Conservation (phyloP, 1,140 invertebrate genomes). For the Drosophila nigromelanica region DNA sequence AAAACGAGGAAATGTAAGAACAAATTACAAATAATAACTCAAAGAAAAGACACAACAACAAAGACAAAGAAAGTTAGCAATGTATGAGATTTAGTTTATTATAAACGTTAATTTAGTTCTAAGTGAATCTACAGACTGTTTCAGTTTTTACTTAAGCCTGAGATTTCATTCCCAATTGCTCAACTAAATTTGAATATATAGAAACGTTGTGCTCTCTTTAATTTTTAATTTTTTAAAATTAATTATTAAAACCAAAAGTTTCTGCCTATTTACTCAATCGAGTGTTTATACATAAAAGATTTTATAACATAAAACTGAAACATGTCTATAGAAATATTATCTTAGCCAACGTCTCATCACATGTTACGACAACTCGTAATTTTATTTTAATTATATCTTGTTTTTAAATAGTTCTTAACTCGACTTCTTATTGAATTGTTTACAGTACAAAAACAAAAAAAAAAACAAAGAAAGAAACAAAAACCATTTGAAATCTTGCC, state of each 20-base stretch:
- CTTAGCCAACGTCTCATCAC: slow-evolving; percentile 56
- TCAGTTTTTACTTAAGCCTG: neutral
- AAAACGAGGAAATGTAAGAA: slow-evolving; percentile 20
- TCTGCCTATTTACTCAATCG: too few relatives aligned
- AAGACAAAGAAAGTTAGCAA: slow-evolving; percentile 45
- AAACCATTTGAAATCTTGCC: slow-evolving; percentile 36
- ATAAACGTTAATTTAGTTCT: slow-evolving; percentile 73
- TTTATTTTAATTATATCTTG: slow-evolving; percentile 6
- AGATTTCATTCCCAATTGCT: neutral
- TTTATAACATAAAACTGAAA: neutral
- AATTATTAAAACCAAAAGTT: neutral
- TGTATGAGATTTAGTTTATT: slow-evolving; percentile 57
- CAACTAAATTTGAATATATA: neutral
- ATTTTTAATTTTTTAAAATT: too few relatives aligned
- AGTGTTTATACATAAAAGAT: too few relatives aligned
- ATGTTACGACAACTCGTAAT: slow-evolving; percentile 22
- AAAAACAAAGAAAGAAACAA: neutral
- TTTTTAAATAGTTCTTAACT: slow-evolving; percentile 12
- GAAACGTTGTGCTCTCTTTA: neutral
- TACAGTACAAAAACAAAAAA: too few relatives aligned
- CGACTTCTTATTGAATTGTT: slow-evolving; percentile 19
- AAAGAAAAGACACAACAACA: slow-evolving; percentile 41
- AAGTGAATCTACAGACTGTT: slow-evolving; percentile 28
- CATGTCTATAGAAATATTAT: slow-evolving; percentile 5
- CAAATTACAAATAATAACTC: slow-evolving; percentile 26